Conservation (phyloP, 2,888 invertebrate genomes). For the Latrodectus hesperus region DNA sequence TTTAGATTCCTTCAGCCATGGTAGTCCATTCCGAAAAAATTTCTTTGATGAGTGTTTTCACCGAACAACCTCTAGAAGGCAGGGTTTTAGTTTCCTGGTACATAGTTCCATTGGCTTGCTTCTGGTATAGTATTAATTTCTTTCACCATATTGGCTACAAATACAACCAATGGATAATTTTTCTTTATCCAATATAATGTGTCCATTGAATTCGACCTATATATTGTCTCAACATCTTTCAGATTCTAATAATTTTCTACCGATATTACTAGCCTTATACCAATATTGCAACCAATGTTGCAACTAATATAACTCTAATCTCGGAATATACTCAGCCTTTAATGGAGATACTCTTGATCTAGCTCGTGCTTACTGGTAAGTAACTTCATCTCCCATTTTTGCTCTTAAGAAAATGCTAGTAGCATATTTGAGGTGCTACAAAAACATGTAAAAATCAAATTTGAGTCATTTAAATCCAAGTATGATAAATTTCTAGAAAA, state of each 20-base stretch:
- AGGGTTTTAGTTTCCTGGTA: constrained; percentile 4
- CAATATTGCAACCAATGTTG: constrained; percentile 3
- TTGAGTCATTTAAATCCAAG: no score
- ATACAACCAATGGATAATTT: background rate
- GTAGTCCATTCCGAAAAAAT: background rate
- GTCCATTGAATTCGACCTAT: constrained; percentile 1
- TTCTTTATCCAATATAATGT: constrained; percentile 13
- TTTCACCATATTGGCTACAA: background rate
- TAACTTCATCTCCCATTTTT: background rate
- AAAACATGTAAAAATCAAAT: background rate
- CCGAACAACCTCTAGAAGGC: background rate
- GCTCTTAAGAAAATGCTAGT: no score
- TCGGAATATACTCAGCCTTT: background rate
- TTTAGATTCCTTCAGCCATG: no score
- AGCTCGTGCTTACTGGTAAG: background rate
- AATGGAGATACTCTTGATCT: constrained; percentile 14
- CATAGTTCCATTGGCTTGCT: background rate
- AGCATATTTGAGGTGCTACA: background rate
- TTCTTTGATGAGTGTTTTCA: background rate
- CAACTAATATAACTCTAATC: background rate
- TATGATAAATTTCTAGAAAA: no score
- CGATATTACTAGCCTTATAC: background rate
- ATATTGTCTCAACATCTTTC: background rate
- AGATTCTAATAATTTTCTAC: background rate
- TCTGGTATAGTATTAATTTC: background rate